phyloP scores from a whole-genome alignment of 1,140 invertebrate species.

The Octopus bimaculoides region DNA sequence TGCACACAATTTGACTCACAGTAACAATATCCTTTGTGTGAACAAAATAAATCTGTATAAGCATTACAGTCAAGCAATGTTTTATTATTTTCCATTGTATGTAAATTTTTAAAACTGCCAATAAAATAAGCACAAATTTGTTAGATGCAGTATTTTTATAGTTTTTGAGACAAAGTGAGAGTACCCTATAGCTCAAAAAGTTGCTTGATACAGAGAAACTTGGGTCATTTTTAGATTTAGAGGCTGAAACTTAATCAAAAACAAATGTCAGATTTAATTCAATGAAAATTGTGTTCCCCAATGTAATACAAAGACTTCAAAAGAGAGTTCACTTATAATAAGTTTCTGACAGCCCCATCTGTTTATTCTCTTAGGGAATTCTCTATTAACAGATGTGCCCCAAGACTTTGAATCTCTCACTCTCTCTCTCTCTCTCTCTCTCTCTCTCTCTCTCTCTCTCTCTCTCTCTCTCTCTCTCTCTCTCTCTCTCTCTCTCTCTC shows the following conservation, averaged over 20 bases:
- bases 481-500: too few species aligned
- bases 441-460: too few species aligned
- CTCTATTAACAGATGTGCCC: too few species aligned
- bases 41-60: not conserved
- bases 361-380: too few species aligned
- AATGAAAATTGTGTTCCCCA: not conserved
- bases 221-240: not conserved
- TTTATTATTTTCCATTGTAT: not conserved
- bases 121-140: not conserved
- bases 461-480: too few species aligned
- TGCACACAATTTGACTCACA: not conserved
- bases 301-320: not conserved
- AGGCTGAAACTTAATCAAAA: not conserved
- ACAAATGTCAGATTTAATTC: not conserved
- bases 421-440: too few species aligned
- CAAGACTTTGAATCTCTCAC: too few species aligned
- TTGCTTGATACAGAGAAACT: not conserved
- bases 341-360: too few species aligned
- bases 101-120: too few species aligned
- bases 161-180: too few species aligned
- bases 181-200: not conserved
- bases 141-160: not conserved
- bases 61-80: not conserved
- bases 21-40: not conserved
- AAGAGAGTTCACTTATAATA: too few species aligned